These are phyloP conservation scores for Listrodromus nycthemerus DNA, from an alignment of 2,888 invertebrate genomes.

Conservation along the genomic window DNA sequence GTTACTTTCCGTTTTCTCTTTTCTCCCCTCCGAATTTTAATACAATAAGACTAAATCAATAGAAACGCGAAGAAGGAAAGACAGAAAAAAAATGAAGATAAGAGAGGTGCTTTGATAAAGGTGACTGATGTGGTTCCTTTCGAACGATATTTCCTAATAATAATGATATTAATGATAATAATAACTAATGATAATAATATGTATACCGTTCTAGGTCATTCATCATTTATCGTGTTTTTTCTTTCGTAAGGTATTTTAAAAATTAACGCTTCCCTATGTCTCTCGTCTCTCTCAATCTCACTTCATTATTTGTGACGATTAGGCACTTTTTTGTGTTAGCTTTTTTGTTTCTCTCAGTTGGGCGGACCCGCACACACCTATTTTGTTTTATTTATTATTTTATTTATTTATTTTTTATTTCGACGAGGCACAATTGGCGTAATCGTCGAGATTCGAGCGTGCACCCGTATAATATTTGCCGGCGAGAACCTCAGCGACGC, in stretches of 20 bases:
- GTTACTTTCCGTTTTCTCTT: neutral
- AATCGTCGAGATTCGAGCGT: conserved; percentile 68
- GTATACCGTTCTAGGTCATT: conserved; percentile 61
- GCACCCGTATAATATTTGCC: conserved; percentile 31
- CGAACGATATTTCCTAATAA: conserved; percentile 66
- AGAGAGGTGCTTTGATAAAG: conserved; percentile 57
- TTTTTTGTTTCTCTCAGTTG: conserved; percentile 46
- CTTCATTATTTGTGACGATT: conserved; percentile 67
- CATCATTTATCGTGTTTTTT: conserved; percentile 44
- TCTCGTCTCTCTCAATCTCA: conserved; percentile 61
- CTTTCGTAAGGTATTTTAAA: conserved; percentile 54
- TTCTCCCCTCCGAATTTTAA: conserved; percentile 7
- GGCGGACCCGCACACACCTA: conserved; percentile 63
- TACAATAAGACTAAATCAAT: conserved; percentile 47
- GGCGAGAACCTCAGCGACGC: conserved; percentile 53
- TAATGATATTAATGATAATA: conserved; percentile 66
- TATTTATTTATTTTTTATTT: conserved; percentile 14
- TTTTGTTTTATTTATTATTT: conserved; percentile 2
- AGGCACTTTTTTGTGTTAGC: conserved; percentile 67
- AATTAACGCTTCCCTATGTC: conserved; percentile 65
- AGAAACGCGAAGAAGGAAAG: conserved; percentile 57
- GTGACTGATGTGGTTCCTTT: conserved; percentile 61
- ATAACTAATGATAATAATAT: conserved; percentile 66
- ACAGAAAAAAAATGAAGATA: conserved; percentile 26
- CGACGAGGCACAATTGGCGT: conserved; percentile 66